phyloP scores from a whole-genome alignment of 1,140 invertebrate species.

The Drosophila athabasca region DNA sequence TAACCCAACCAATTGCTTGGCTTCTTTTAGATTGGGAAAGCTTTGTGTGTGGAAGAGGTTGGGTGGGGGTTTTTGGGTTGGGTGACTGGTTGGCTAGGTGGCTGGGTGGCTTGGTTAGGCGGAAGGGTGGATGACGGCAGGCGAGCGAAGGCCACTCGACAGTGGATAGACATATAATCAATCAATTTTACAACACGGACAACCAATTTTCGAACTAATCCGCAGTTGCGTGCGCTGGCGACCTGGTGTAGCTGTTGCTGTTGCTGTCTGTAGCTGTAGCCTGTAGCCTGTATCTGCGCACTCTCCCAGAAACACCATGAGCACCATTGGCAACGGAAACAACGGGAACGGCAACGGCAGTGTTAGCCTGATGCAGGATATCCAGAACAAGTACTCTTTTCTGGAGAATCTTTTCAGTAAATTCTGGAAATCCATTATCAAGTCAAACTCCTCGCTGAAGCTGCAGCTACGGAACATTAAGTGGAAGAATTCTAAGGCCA shows the following conservation, averaged over 20 bases:
- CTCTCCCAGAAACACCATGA: not conserved
- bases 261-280: too few species aligned
- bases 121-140: too few species aligned
- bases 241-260: too few species aligned
- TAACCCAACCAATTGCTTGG: slow-evolving; percentile 9
- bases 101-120: not conserved
- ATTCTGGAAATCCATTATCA: slow-evolving; percentile 77
- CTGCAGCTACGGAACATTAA: slow-evolving; percentile 64
- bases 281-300: too few species aligned
- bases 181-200: slow-evolving; percentile 38
- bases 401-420: slow-evolving; percentile 70
- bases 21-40: slow-evolving; percentile 5
- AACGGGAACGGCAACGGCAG: not conserved
- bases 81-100: not conserved
- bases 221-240: slow-evolving; percentile 19
- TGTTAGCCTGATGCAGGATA: slow-evolving; percentile 61
- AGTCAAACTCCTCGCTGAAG: slow-evolving; percentile 65
- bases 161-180: slow-evolving; percentile 21
- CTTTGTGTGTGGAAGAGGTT: slow-evolving; percentile 9
- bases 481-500: slow-evolving; percentile 86
- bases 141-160: too few species aligned
- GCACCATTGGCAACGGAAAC: slow-evolving; percentile 30
- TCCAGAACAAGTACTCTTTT: slow-evolving; percentile 75
- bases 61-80: not conserved
- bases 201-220: slow-evolving; percentile 44